Base-by-base conservation (phyloP, 2,113 vertebrate genomes). In the Pangasianodon gigas region DNA sequence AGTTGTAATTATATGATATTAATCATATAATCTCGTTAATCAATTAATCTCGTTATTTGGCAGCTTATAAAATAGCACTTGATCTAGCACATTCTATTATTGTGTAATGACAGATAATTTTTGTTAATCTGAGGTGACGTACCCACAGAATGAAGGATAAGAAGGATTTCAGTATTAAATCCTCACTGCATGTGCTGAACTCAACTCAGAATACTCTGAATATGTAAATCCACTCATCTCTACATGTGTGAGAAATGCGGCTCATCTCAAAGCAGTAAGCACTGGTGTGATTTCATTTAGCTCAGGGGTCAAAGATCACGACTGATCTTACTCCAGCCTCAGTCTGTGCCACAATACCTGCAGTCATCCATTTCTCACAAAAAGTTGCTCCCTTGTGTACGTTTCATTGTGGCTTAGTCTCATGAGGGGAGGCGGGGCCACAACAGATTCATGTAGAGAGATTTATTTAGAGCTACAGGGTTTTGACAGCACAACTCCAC, bases 401-500 rank as follows among this genome's bases (percentile, higher is more conserved):
- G 44, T 87, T 84, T 84, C 79, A 84, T 52, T 52, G 24, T 85
- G 85, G 41, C 60, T 74, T 80, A 60, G 37, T 83, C 19, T 75
- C 88, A 54, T 21, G 54, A 41, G 3, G 37, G 51, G 62, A 14
- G 56, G 75, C 21, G 4, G 44, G 11, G 71, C 18, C 18, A 75
- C 6, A 41, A 75, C 41, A 75, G 71, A 21, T 41, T 44, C 41
- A 71, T 37, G 37, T 3, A 37, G 21, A 24, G 21, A 89, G 88
- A 89, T 90, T 89, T 81, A 91, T 91, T 88, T 91, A 75, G 85
- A 86, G 82, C 87, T 84, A 69, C 85, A 74, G 75, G 74, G 77
- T 86, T 89, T 86, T 91, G 90, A 89, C 88, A 91, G 65, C 85
- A 21, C 18, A 88, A 44, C 89, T 92, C 84, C 88, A 75, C 74